Evolutionary conservation across 2,797 vertebrate genomes (phyloP).

Genomic region (Sorex maritimensis): DNA sequence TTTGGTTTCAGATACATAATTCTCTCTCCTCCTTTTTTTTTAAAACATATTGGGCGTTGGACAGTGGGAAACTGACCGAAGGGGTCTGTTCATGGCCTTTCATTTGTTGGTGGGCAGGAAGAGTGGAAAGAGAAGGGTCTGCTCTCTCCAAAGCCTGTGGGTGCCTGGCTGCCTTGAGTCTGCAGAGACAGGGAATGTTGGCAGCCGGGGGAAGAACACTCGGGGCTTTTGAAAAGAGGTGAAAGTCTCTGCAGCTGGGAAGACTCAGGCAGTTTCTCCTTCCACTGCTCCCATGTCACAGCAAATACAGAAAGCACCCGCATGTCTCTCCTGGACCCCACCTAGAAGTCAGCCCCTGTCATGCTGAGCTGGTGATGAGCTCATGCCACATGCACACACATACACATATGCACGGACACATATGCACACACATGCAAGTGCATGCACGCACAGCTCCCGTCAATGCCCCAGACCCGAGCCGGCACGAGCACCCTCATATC

Average conservation of each 20-base stretch:
- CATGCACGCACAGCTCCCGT: neutral
- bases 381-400: too few species aligned
- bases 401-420: too few species aligned
- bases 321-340: neutral
- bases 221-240: neutral
- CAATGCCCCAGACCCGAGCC: neutral
- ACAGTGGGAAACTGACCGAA: neutral
- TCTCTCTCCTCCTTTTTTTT: neutral
- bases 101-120: conserved; percentile 17
- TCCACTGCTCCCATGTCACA: conserved; percentile 30
- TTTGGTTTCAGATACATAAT: neutral
- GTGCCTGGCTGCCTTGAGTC: conserved; percentile 8
- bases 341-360: neutral
- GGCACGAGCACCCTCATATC: neutral
- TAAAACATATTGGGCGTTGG: conserved; percentile 5
- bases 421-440: too few species aligned
- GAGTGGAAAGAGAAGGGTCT: neutral
- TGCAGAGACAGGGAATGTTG: neutral
- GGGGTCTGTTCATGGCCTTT: neutral
- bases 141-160: neutral
- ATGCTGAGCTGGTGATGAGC: neutral
- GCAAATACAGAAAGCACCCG: neutral
- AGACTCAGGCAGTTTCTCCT: neutral
- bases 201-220: neutral
- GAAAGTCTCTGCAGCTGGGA: conserved; percentile 12